Percentiles rank a stretch among this genome's conserved stretches.
Conservation (phyloP, 2,113 vertebrate species). For the Crotalus helleri region DNA sequence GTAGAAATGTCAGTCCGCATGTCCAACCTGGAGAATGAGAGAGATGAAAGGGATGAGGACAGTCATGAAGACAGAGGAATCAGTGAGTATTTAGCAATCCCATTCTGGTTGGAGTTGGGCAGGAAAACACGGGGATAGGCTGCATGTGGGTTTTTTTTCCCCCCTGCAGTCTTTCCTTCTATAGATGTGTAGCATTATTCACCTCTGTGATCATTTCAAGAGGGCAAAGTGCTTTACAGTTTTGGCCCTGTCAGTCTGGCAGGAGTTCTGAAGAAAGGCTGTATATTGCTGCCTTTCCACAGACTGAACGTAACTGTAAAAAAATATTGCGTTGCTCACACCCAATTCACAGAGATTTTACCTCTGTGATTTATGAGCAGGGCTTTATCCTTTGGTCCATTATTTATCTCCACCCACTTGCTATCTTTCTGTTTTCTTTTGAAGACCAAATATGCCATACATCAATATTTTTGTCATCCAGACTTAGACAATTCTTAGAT, state of each 20-base stretch:
- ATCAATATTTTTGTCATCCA: rapidly evolving
- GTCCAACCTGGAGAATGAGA: constrained; percentile 97
- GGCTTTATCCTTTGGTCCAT: not conserved
- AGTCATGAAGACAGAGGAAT: constrained; percentile 96
- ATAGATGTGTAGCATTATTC: not conserved
- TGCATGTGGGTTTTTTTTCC: not conserved
- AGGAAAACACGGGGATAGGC: not conserved
- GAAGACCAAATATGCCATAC: constrained; percentile 2
- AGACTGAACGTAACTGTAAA: not conserved
- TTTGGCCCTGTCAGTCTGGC: not conserved
- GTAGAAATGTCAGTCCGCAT: constrained; percentile 98
- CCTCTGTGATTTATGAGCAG: not conserved
- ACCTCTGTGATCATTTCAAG: not conserved
- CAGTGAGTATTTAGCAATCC: constrained; percentile 76
- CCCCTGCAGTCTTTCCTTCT: constrained; percentile 6
- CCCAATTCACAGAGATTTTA: not conserved
- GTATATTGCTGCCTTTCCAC: not conserved
- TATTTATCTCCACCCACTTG: not conserved
- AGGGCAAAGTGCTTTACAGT: not conserved
- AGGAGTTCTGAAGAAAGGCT: not conserved
- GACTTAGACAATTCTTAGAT: not conserved
- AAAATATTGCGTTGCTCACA: not conserved
- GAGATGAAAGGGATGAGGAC: constrained; percentile 95
- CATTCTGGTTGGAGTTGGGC: not conserved
- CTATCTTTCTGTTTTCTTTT: not conserved